These are phyloP conservation scores for Lasioglossum marginatum DNA, from an alignment of 2,888 invertebrate genomes.

Conservation along the genomic window DNA sequence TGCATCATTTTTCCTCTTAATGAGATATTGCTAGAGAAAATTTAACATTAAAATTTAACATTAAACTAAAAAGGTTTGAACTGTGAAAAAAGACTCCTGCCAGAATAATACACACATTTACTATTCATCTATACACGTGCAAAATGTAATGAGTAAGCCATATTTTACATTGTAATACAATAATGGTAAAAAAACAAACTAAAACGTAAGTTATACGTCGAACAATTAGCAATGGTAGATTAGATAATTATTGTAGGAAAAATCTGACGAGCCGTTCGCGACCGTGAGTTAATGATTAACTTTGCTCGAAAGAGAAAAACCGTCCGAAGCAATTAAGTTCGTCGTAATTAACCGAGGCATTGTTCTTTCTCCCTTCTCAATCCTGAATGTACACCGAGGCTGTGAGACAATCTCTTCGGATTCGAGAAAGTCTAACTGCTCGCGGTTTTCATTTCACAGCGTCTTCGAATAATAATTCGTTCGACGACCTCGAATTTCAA, in stretches of 20 bases:
- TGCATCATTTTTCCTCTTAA: too few species aligned
- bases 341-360: conserved; percentile 62
- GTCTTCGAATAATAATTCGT: conserved; percentile 55
- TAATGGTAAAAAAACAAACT: not conserved
- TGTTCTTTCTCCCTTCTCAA: conserved; percentile 49
- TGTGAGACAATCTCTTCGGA: conserved; percentile 61
- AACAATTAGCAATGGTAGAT: not conserved
- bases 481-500: conserved; percentile 38
- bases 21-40: not conserved
- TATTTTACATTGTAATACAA: not conserved
- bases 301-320: conserved; percentile 40
- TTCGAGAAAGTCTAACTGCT: conserved; percentile 64
- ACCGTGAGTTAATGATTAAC: conserved; percentile 37
- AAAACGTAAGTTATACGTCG: not conserved
- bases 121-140: not conserved
- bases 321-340: conserved; percentile 55
- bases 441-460: conserved; percentile 61
- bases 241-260: conserved; percentile 1
- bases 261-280: not conserved
- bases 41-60: too few species aligned
- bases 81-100: not conserved
- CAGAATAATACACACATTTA: not conserved
- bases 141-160: not conserved
- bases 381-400: conserved; percentile 30
- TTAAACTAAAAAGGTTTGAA: not conserved